Conservation (phyloP, 2,888 invertebrate species). For the Spialia ferax region DNA sequence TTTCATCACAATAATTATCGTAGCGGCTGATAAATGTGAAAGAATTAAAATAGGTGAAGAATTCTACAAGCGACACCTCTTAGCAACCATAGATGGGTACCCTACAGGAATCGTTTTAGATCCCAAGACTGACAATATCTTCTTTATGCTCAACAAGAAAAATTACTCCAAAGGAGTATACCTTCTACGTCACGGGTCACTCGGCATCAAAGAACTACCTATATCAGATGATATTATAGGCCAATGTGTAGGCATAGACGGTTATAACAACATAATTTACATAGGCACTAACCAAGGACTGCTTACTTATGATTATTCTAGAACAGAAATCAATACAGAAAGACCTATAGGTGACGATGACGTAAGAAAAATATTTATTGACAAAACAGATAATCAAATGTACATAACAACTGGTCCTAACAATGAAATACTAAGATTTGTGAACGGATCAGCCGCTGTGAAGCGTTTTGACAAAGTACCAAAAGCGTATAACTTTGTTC, state of each 20-base stretch:
- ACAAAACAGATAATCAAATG: slow-evolving; percentile 73
- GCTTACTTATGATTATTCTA: slow-evolving; percentile 70
- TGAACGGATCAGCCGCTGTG: slow-evolving; percentile 76
- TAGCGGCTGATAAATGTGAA: slow-evolving; percentile 68
- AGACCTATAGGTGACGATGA: slow-evolving; percentile 80
- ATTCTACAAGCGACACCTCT: slow-evolving; percentile 72
- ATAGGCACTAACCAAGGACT: slow-evolving; percentile 79
- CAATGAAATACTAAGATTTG: slow-evolving; percentile 72
- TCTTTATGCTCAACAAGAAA: slow-evolving; percentile 75
- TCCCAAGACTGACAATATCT: slow-evolving; percentile 72
- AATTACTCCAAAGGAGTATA: slow-evolving; percentile 80
- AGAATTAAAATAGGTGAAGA: slow-evolving; percentile 72
- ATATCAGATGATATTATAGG: slow-evolving; percentile 72
- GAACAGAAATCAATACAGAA: slow-evolving; percentile 70
- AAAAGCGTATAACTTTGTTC: slow-evolving; percentile 74
- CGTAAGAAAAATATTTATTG: slow-evolving; percentile 73
- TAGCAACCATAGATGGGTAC: slow-evolving; percentile 77
- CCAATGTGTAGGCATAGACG: slow-evolving; percentile 74
- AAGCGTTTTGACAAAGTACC: slow-evolving; percentile 75
- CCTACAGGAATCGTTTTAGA: slow-evolving; percentile 75
- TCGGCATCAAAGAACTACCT: slow-evolving; percentile 72
- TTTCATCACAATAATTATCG: slow-evolving; percentile 48
- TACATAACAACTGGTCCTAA: slow-evolving; percentile 73
- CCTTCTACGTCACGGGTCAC: slow-evolving; percentile 70
- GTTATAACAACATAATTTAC: slow-evolving; percentile 63